Percentiles rank a stretch among this genome's conserved stretches.
phyloP scores from a whole-genome alignment of 1,140 invertebrate genomes.

The Gerris buenoi region DNA sequence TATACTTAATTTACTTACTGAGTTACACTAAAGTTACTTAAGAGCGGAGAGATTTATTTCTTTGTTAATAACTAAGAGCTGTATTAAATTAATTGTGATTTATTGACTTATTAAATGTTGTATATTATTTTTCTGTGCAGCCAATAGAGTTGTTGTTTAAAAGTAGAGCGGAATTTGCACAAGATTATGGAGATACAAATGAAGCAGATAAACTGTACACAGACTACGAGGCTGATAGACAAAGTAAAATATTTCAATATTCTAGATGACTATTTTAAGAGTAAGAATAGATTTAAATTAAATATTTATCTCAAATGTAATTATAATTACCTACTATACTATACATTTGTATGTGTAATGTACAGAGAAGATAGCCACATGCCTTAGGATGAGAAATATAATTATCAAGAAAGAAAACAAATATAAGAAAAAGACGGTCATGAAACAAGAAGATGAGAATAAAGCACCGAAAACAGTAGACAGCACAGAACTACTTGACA shows the following conservation, averaged over 20 bases:
- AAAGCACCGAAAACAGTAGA: background rate
- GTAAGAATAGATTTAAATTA: too few species aligned
- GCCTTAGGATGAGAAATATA: conserved; percentile 16
- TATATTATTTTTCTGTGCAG: conserved; percentile 21
- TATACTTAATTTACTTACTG: too few species aligned
- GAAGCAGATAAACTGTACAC: conserved; percentile 16
- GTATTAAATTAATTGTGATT: too few species aligned
- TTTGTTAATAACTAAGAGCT: too few species aligned
- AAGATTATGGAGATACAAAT: conserved; percentile 19
- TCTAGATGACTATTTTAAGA: too few species aligned
- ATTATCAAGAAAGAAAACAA: background rate
- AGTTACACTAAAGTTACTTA: too few species aligned
- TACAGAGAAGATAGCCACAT: conserved; percentile 21
- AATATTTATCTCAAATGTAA: too few species aligned
- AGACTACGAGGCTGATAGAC: conserved; percentile 19
- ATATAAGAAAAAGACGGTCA: background rate
- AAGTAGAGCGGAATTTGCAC: conserved; percentile 21
- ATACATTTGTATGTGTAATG: too few species aligned
- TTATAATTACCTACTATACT: too few species aligned
- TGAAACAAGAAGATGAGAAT: conserved; percentile 1
- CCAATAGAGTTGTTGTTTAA: conserved; percentile 29
- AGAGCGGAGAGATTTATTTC: too few species aligned
- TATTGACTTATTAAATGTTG: too few species aligned
- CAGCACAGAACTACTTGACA: conserved; percentile 5
- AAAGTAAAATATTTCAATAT: conserved; percentile 15